Evolutionary conservation across 1,140 invertebrate species (phyloP).

Genomic region (Pteromalus puparum): DNA sequence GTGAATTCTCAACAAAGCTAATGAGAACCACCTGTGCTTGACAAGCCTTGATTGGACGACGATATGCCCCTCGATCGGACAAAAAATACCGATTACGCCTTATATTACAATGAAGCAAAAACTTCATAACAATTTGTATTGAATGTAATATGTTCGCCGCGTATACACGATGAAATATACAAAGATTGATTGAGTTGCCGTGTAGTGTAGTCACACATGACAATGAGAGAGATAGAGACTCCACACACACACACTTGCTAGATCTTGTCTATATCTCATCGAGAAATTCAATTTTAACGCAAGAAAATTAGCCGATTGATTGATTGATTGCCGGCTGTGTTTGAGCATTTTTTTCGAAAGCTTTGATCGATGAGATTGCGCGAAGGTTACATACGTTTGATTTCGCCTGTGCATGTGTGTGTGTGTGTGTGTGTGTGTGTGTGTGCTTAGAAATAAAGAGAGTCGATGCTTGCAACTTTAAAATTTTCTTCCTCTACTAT

Average conservation of each 20-base stretch:
- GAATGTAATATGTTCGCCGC: neutral
- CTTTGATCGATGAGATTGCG: conserved; percentile 25
- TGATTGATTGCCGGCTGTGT: neutral
- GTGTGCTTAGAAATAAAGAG: neutral
- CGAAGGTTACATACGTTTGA: conserved; percentile 20
- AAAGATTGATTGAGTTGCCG: neutral
- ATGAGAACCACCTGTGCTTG: neutral
- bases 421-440: too few species aligned
- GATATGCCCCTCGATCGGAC: conserved; percentile 7
- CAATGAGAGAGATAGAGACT: neutral
- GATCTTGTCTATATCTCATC: conserved; percentile 7
- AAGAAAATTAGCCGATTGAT: conserved; percentile 19
- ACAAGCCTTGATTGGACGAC: neutral
- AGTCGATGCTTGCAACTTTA: neutral
- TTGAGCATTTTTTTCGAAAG: conserved; percentile 11
- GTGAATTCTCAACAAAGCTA: too few species aligned
- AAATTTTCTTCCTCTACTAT: conserved; percentile 5
- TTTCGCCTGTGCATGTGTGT: neutral
- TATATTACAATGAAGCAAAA: neutral
- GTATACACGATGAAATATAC: neutral
- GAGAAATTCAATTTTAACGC: conserved; percentile 25
- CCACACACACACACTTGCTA: neutral
- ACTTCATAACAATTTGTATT: neutral
- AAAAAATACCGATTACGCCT: conserved; percentile 14
- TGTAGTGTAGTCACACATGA: neutral